These are phyloP conservation scores for Protonibea diacanthus DNA, from an alignment of 2,797 vertebrate genomes.

Conservation along the genomic window DNA sequence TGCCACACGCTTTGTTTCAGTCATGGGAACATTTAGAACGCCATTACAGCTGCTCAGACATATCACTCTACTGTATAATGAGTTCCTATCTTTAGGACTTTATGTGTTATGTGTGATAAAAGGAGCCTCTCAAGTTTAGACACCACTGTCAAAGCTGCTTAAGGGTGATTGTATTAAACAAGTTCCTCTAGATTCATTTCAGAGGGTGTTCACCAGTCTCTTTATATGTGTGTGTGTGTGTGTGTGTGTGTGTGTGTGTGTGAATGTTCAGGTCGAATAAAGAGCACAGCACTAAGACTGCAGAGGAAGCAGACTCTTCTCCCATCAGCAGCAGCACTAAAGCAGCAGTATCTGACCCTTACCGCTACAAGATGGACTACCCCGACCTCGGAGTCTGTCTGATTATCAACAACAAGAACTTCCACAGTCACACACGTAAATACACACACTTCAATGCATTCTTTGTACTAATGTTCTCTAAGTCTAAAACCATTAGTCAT, in stretches of 20 bases:
- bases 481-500: not conserved
- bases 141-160: not conserved
- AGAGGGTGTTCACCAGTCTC: not conserved
- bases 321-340: not conserved
- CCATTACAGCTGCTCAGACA: not conserved
- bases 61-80: not conserved
- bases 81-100: not conserved
- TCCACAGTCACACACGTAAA: constrained; percentile 44
- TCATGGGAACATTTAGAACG: not conserved
- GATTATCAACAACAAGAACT: constrained; percentile 82
- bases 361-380: constrained; percentile 74
- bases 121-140: not conserved
- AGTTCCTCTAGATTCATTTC: constrained; percentile 8
- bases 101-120: not conserved
- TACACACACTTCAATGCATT: not conserved
- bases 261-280: not conserved
- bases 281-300: not conserved
- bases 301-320: not conserved
- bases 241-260: not conserved
- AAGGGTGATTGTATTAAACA: not conserved
- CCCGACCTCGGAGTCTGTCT: constrained; percentile 68
- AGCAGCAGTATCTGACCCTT: constrained; percentile 6
- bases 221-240: not conserved
- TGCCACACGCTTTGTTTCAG: not conserved
- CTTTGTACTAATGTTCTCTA: not conserved